These are phyloP conservation scores for Actenoides hombroni DNA, from an alignment of 2,113 vertebrate species.

Conservation along the genomic window DNA sequence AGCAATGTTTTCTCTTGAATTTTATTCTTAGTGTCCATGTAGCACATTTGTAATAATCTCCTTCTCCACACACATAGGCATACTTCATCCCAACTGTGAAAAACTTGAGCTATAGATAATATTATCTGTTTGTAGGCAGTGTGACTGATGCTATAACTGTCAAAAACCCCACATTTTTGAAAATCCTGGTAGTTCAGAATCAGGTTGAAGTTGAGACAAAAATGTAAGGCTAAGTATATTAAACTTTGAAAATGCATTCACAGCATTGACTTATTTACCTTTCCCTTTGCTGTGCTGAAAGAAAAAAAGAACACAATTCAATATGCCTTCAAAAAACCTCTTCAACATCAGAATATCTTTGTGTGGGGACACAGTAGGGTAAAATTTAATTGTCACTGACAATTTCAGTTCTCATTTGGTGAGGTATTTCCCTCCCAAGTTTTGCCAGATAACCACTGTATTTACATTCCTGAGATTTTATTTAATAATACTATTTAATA, in stretches of 20 bases:
- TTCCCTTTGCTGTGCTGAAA: neutral
- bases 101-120: conserved; percentile 10
- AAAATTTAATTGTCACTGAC: neutral
- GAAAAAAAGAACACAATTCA: neutral
- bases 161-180: neutral
- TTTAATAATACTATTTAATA: neutral
- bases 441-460: neutral
- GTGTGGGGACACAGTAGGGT: neutral
- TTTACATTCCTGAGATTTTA: neutral
- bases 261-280: neutral
- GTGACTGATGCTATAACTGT: neutral
- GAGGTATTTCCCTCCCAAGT: neutral
- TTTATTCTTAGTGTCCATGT: neutral
- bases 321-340: neutral
- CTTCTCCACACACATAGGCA: neutral
- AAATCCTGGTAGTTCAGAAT: neutral
- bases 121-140: neutral
- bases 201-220: neutral
- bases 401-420: neutral
- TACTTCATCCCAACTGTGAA: conserved; percentile 11
- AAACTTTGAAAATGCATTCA: neutral
- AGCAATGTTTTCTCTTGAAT: neutral
- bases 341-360: neutral
- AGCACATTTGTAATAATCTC: conserved; percentile 29
- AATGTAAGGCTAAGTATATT: neutral